These are phyloP conservation scores for Drosophila teissieri DNA, from an alignment of 1,140 invertebrate genomes.

Conservation along the genomic window DNA sequence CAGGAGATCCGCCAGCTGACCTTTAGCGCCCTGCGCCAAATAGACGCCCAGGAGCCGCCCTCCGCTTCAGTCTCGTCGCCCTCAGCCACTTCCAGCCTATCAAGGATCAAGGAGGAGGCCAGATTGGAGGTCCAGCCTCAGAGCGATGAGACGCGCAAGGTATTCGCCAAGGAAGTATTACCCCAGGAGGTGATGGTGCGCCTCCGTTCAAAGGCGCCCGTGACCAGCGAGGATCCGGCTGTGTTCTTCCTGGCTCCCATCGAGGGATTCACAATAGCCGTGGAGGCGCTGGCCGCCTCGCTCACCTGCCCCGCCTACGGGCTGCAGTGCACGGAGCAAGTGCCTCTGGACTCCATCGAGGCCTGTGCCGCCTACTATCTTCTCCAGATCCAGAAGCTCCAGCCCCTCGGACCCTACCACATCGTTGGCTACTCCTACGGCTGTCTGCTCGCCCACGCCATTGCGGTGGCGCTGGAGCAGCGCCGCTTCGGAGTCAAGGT, in stretches of 20 bases:
- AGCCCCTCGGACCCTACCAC: conserved; percentile 92
- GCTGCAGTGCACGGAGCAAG: conserved; percentile 92
- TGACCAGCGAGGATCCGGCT: conserved; percentile 84
- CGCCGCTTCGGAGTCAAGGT: conserved; percentile 87
- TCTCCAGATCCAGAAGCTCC: conserved; percentile 90
- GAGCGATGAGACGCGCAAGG: conserved; percentile 85
- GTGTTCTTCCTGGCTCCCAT: conserved; percentile 95
- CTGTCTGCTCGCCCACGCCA: conserved; percentile 95
- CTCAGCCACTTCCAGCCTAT: conserved; percentile 27
- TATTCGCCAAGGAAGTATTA: conserved; percentile 87
- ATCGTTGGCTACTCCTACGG: conserved; percentile 98
- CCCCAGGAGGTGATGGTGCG: conserved; percentile 88
- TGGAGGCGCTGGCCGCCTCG: conserved; percentile 89
- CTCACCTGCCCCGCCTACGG: conserved; percentile 93
- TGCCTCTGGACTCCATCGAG: conserved; percentile 90
- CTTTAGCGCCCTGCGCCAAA: conserved; percentile 89
- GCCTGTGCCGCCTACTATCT: conserved; percentile 93
- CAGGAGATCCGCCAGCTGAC: conserved; percentile 94
- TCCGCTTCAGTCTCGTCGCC: background rate
- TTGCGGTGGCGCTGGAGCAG: conserved; percentile 93
- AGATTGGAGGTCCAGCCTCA: conserved; percentile 44
- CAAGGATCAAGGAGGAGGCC: conserved; percentile 2
- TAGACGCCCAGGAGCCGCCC: conserved; percentile 85
- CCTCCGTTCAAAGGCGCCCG: conserved; percentile 85
- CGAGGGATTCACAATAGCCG: conserved; percentile 92